Conservation (phyloP, 2,888 invertebrate genomes). For the Tillus elongatus region DNA sequence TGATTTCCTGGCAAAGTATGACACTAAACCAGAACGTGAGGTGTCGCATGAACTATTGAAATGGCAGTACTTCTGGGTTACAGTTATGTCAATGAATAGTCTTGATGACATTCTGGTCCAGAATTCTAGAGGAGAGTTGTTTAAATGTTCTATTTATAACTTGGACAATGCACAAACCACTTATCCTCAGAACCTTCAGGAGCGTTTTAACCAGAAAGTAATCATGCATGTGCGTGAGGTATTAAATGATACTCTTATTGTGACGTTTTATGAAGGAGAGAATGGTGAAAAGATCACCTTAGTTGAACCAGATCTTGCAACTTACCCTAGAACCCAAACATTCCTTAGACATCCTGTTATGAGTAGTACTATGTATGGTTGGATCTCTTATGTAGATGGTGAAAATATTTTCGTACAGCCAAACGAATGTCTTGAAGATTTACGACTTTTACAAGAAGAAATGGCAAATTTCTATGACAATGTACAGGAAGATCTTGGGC, state of each 20-base stretch:
- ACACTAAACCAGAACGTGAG: too few species aligned
- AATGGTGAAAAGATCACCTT: slow-evolving; percentile 45
- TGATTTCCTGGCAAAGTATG: too few species aligned
- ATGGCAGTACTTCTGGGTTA: slow-evolving; percentile 42
- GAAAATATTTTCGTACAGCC: slow-evolving; percentile 57
- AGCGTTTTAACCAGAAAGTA: slow-evolving; percentile 42
- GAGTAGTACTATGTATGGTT: slow-evolving; percentile 50
- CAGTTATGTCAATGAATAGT: slow-evolving; percentile 39
- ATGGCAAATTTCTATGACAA: slow-evolving; percentile 51
- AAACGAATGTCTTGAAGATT: slow-evolving; percentile 41
- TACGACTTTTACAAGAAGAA: slow-evolving; percentile 44
- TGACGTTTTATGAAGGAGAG: slow-evolving; percentile 53
- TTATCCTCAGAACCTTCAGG: slow-evolving; percentile 46
- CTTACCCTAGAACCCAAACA: slow-evolving; percentile 31
- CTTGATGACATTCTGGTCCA: slow-evolving; percentile 41
- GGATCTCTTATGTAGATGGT: slow-evolving; percentile 50
- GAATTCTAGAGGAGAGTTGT: slow-evolving; percentile 41
- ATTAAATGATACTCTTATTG: slow-evolving; percentile 29
- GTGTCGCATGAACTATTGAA: too few species aligned
- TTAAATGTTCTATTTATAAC: slow-evolving; percentile 47
- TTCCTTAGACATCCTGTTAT: slow-evolving; percentile 57
- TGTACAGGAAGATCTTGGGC: slow-evolving; percentile 20
- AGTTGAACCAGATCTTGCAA: slow-evolving; percentile 48
- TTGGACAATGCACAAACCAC: slow-evolving; percentile 39
- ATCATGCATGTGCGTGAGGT: slow-evolving; percentile 44